These are phyloP conservation scores for Agrilus cyanescens DNA, from an alignment of 2,888 invertebrate genomes.

Conservation along the genomic window DNA sequence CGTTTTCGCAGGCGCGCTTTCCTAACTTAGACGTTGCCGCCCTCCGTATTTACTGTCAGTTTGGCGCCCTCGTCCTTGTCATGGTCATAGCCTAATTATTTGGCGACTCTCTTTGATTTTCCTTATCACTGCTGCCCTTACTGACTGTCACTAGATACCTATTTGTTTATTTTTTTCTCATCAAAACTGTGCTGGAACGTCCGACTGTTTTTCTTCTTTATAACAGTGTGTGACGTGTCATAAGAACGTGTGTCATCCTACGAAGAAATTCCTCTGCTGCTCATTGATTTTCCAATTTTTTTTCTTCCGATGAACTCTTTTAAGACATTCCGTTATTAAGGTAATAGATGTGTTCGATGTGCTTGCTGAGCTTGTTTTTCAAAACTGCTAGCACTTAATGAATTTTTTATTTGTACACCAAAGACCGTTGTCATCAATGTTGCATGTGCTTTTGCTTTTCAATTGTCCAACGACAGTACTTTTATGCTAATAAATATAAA, in stretches of 20 bases:
- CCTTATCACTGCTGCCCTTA: constrained; percentile 14
- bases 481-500: too few species aligned
- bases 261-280: constrained; percentile 14
- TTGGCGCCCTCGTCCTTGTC: constrained; percentile 20
- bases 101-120: constrained; percentile 18
- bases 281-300: constrained; percentile 19
- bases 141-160: not conserved
- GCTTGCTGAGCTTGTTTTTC: too few species aligned
- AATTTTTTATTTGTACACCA: too few species aligned
- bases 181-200: constrained; percentile 12
- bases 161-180: constrained; percentile 15
- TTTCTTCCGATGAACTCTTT: constrained; percentile 2
- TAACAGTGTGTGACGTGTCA: constrained; percentile 14
- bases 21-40: constrained; percentile 17
- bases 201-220: constrained; percentile 13
- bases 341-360: too few species aligned
- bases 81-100: constrained; percentile 20
- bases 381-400: too few species aligned
- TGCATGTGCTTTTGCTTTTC: too few species aligned
- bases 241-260: constrained; percentile 9
- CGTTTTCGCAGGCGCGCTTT: constrained; percentile 15
- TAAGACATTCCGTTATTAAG: too few species aligned
- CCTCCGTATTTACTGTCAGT: constrained; percentile 21
- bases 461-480: too few species aligned
- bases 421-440: too few species aligned